Evolutionary conservation across 2,113 vertebrate species (phyloP).

Genomic region (Corydoras sp.): DNA sequence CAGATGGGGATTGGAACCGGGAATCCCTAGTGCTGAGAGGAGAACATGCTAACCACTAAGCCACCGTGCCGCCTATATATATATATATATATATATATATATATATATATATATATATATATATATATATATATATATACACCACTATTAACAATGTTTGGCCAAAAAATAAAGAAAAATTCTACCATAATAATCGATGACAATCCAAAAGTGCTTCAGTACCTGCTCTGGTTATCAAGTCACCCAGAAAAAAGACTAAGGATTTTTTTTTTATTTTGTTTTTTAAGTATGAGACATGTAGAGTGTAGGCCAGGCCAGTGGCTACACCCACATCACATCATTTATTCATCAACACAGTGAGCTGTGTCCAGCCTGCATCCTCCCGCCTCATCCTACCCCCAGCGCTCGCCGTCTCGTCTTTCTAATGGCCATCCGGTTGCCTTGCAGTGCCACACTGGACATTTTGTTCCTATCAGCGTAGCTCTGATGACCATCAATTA

Average conservation of each 20-base stretch:
- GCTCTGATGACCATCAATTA: conserved; percentile 9
- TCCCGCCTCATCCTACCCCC: conserved; percentile 63
- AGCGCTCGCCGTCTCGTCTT: conserved; percentile 43
- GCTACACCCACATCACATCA: conserved; percentile 58
- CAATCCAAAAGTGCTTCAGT: background rate
- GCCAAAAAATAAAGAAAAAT: background rate
- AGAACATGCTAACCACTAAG: no score
- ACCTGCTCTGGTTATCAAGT: conserved; percentile 8
- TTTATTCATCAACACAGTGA: conserved; percentile 69
- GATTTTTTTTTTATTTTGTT: background rate
- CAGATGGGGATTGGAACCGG: no score
- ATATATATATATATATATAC: no score
- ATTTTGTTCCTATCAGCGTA: conserved; percentile 21
- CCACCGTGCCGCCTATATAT: no score
- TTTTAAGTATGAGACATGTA: background rate
- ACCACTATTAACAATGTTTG: conserved; percentile 3
- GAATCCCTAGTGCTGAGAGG: no score
- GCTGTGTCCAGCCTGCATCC: conserved; percentile 50
- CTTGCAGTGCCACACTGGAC: background rate
- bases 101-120: no score
- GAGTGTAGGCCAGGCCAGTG: conserved; percentile 50
- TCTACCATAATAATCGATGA: conserved; percentile 12
- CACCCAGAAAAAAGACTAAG: background rate
- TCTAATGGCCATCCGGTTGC: conserved; percentile 16
- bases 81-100: no score